Percentiles rank a stretch among this genome's conserved stretches.
These are phyloP conservation scores for Rallus limicola DNA, from an alignment of 2,113 vertebrate genomes.

Conservation along the genomic window DNA sequence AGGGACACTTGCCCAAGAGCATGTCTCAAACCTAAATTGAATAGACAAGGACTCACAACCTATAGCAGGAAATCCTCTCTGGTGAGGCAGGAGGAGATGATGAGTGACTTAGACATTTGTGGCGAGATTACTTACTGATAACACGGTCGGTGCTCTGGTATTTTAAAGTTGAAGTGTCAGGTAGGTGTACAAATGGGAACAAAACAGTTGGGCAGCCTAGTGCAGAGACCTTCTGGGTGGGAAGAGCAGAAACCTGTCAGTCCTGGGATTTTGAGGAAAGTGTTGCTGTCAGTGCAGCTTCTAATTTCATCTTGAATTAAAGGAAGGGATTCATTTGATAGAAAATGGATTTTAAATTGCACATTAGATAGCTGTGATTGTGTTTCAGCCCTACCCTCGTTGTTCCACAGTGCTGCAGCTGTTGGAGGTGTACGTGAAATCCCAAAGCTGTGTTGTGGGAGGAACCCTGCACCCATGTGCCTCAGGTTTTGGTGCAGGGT, in stretches of 20 bases:
- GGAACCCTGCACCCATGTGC: not conserved
- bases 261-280: not conserved
- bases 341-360: not conserved
- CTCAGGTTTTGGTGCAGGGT: not conserved
- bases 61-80: not conserved
- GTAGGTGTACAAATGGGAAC: not conserved
- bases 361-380: not conserved
- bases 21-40: not conserved
- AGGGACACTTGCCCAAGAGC: not conserved
- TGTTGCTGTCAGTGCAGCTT: not conserved
- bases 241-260: not conserved
- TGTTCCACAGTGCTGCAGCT: not conserved
- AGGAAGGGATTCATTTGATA: not conserved
- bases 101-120: not conserved
- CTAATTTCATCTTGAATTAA: not conserved
- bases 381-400: not conserved
- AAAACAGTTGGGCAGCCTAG: not conserved
- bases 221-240: not conserved
- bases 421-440: not conserved
- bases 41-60: not conserved
- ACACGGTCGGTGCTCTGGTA: not conserved
- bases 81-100: not conserved
- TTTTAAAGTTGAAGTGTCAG: not conserved
- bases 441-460: not conserved
- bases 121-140: not conserved